Conservation (phyloP, 2,797 vertebrate species). For the Gorsachius magnificus region DNA sequence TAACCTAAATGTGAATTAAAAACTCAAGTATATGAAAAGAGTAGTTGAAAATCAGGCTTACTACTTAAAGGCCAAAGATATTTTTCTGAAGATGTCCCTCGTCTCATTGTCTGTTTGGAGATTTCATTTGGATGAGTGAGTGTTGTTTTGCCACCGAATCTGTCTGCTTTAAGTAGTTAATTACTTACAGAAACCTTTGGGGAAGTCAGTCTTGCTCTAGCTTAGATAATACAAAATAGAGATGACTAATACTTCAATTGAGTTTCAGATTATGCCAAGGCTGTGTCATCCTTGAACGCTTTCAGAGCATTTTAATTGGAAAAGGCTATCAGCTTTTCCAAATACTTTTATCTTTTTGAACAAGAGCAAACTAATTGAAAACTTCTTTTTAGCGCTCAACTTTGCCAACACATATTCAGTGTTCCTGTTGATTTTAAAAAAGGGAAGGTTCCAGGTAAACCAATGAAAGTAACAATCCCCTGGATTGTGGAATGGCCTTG, state of each 20-base stretch:
- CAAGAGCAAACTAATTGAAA: neutral
- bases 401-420: fast-evolving
- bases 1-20: neutral
- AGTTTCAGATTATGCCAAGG: neutral
- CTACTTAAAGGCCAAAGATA: neutral
- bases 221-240: neutral
- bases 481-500: neutral
- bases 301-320: neutral
- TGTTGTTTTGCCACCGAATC: neutral
- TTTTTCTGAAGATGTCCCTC: neutral
- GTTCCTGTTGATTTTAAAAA: neutral
- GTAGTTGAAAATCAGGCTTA: neutral
- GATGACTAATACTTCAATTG: neutral
- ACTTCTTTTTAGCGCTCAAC: neutral
- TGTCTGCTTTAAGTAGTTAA: neutral
- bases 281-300: neutral
- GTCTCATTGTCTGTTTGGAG: neutral
- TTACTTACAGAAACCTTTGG: neutral
- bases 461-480: neutral
- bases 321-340: neutral
- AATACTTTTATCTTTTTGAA: neutral
- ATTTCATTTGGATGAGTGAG: neutral
- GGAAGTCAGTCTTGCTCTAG: neutral
- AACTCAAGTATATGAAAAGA: neutral
- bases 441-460: neutral